Conservation (phyloP, 2,888 invertebrate genomes). For the Rhagonycha lutea region DNA sequence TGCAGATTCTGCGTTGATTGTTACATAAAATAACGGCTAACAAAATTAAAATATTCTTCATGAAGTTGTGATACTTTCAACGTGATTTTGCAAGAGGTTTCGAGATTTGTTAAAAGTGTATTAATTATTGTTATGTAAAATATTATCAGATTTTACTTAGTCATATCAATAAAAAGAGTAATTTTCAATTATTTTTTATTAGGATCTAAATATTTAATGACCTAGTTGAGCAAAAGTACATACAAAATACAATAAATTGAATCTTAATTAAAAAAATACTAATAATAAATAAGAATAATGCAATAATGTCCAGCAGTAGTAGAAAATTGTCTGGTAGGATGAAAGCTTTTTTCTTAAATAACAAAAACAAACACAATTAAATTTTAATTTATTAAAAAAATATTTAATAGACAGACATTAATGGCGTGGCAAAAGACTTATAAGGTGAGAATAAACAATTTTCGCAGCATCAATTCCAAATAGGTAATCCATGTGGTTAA, state of each 20-base stretch:
- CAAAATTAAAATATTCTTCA: neutral
- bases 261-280: no score
- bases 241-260: no score
- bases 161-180: neutral
- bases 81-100: neutral
- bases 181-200: no score
- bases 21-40: neutral
- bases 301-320: no score
- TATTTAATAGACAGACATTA: no score
- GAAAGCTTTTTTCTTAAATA: no score
- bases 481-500: conserved; percentile 45
- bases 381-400: no score
- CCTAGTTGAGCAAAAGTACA: no score
- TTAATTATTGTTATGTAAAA: neutral
- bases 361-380: no score
- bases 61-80: neutral
- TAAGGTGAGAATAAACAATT: neutral
- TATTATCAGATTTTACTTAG: neutral
- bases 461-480: conserved; percentile 44
- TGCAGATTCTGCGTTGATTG: neutral
- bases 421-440: neutral
- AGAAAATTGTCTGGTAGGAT: no score
- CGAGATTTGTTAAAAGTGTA: neutral
- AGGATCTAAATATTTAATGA: no score
- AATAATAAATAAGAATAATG: no score